Evolutionary conservation across 2,888 invertebrate species (phyloP), one percentile per base, ranked within the genome.

Genomic region (Electrophaes corylata): DNA sequence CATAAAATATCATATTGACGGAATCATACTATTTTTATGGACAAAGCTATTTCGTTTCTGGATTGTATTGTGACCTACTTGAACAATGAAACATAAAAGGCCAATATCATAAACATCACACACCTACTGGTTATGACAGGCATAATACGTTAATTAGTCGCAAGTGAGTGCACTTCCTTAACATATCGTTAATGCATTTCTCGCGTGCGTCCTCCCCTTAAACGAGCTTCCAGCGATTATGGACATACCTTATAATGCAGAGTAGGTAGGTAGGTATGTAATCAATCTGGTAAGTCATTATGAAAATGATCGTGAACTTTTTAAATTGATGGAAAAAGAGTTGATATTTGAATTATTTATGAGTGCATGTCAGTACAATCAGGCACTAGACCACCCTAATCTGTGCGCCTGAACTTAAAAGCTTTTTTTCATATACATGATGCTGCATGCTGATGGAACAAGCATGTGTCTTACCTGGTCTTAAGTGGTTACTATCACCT

Each of bases 111-210:
- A 60, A 60, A 60, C 51, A 55, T 18, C 44, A 55, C 55, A 60
- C 60, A 55, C 60, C 55, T 55, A 43, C 31, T n/a, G n/a, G n/a
- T n/a, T 44, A 57, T 57, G 60, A 59, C 57, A 46, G 44, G 19
- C 49, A 44, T 60, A 55, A 60, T 68, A 69, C 72, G 71, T 76
- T 77, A 80, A 82, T 83, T 78, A 79, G 71, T 67, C 68, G 66
- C 76, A 72, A 71, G 71, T 69, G 74, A 74, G 72, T 80, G 79
- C 82, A 81, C 71, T 76, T 73, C 69, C 68, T 70, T 67, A 65
- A 65, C 66, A 62, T 74, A 72, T 75, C 54, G 77, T 73, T 84
- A 83, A 84, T 83, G 83, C 74, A 75, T 75, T 76, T 73, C 69
- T 83, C 73, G 83, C 83, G 81, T 84, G 83, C 66, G 67, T 48